These are phyloP conservation scores for Carpatolechia fugitivella DNA, from an alignment of 2,888 invertebrate genomes.

Conservation along the genomic window DNA sequence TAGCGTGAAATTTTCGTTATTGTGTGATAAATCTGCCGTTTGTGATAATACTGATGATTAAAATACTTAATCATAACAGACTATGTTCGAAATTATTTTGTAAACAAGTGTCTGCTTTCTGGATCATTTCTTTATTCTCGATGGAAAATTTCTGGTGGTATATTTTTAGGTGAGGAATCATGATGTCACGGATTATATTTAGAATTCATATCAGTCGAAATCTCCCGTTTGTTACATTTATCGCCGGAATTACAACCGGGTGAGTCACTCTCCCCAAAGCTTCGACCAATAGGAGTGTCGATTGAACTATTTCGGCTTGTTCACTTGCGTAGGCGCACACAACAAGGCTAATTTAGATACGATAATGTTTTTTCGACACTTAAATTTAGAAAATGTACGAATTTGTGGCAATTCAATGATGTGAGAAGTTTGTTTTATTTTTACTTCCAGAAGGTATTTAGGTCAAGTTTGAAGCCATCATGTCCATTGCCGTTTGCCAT, in stretches of 20 bases:
- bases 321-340: conserved; percentile 60
- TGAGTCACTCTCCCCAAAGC: conserved; percentile 52
- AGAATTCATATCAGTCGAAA: conserved; percentile 39
- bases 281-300: conserved; percentile 46
- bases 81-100: too few species aligned
- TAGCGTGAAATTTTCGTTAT: too few species aligned
- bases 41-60: too few species aligned
- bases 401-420: conserved; percentile 22
- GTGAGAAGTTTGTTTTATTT: conserved; percentile 22
- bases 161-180: conserved; percentile 30
- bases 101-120: not conserved
- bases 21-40: too few species aligned
- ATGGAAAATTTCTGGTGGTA: conserved; percentile 27
- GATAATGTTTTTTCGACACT: conserved; percentile 55
- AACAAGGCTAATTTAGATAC: conserved; percentile 70
- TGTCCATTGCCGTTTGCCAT: not conserved
- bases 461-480: conserved; percentile 37
- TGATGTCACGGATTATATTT: conserved; percentile 51
- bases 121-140: not conserved
- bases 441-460: conserved; percentile 30
- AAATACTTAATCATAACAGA: too few species aligned
- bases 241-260: conserved; percentile 54
- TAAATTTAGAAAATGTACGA: conserved; percentile 49
- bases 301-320: conserved; percentile 53
- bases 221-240: conserved; percentile 56